A percentile compares a stretch with the other conserved stretches of the same genome.
Evolutionary conservation across 2,888 invertebrate genomes (phyloP).

Genomic region (Alloscopus bannaensis): DNA sequence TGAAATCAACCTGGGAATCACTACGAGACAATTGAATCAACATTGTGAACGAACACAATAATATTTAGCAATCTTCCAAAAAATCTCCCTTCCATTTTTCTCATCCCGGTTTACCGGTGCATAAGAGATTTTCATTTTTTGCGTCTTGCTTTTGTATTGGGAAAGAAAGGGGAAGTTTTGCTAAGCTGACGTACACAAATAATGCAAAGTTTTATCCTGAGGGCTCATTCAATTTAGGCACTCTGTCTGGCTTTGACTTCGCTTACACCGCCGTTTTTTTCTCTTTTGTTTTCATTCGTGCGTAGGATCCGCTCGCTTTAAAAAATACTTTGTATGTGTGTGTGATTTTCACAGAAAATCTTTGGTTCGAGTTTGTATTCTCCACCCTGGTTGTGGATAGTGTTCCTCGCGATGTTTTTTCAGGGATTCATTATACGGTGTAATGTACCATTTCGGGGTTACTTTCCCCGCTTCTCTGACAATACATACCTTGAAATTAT

Average conservation of each 20-base stretch:
- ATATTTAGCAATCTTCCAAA: no score
- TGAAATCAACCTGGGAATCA: no score
- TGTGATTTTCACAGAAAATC: not conserved
- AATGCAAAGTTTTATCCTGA: constrained; percentile 27
- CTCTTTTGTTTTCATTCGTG: not conserved
- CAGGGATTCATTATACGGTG: constrained; percentile 28
- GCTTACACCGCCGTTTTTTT: not conserved
- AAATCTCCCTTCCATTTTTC: no score
- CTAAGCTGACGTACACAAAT: not conserved
- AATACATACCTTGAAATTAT: constrained; percentile 11
- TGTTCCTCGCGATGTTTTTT: no score
- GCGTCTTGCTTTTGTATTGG: not conserved
- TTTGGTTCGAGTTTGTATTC: no score
- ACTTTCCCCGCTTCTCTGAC: not conserved
- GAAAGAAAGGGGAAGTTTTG: not conserved
- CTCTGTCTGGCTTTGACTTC: not conserved
- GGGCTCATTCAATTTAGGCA: constrained; percentile 32
- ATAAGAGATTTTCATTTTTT: not conserved
- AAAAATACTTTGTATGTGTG: not conserved
- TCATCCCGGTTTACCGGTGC: no score
- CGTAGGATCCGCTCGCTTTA: not conserved
- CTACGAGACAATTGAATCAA: no score
- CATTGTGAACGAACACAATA: no score
- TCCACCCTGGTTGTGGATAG: no score
- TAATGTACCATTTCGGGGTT: constrained; percentile 24